A percentile compares a stretch with the other conserved stretches of the same genome.
Evolutionary conservation across 2,888 invertebrate genomes (phyloP).

Genomic region (Xylota sylvarum): DNA sequence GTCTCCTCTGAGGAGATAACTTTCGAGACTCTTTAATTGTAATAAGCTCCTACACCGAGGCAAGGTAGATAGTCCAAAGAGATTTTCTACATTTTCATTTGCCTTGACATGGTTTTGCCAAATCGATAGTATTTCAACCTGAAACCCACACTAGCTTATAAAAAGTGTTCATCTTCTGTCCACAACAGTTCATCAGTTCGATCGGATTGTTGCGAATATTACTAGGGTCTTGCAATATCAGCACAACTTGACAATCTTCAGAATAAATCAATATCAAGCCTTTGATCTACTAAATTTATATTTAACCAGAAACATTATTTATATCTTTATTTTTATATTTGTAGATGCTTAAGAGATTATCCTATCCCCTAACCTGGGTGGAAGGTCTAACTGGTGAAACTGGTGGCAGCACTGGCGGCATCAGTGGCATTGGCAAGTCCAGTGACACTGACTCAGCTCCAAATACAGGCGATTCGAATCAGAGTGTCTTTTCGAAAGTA

Average conservation of each 20-base stretch:
- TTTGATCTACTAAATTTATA: neutral
- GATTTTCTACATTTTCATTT: too few species aligned
- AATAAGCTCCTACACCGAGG: too few species aligned
- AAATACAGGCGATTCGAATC: conserved; percentile 86
- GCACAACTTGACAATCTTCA: neutral
- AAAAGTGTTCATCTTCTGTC: too few species aligned
- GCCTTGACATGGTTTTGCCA: too few species aligned
- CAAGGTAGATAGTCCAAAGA: too few species aligned
- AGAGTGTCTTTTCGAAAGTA: conserved; percentile 95
- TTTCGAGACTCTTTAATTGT: too few species aligned
- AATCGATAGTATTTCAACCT: too few species aligned
- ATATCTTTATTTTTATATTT: conserved; percentile 76
- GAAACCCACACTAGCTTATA: too few species aligned
- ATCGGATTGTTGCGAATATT: too few species aligned
- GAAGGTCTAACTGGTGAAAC: conserved; percentile 92
- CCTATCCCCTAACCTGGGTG: conserved; percentile 96
- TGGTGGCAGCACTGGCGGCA: conserved; percentile 85
- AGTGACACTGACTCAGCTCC: conserved; percentile 84
- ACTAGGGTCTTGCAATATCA: neutral
- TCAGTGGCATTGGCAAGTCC: conserved; percentile 80
- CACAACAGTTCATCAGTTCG: too few species aligned
- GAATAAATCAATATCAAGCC: neutral
- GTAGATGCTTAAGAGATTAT: conserved; percentile 96
- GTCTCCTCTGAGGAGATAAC: too few species aligned
- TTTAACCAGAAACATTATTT: neutral